A percentile compares a stretch with the other conserved stretches of the same genome.
Evolutionary conservation across 2,797 vertebrate genomes (phyloP).

Genomic region (Phoeniculus purpureus): DNA sequence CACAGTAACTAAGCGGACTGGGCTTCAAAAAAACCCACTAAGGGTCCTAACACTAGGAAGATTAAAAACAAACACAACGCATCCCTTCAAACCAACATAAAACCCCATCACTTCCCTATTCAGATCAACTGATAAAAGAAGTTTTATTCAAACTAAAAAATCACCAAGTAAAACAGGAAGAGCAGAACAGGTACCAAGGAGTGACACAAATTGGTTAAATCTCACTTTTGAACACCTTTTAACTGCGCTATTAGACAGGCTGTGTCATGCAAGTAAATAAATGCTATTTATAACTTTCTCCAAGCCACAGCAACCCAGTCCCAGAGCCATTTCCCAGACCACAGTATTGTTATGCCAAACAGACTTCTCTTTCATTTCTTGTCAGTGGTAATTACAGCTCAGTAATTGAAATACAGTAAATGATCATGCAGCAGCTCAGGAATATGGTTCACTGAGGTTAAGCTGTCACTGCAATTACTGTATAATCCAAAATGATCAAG

Average conservation of each 20-base stretch:
- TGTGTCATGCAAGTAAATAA: slow-evolving; percentile 32
- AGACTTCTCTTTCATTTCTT: slow-evolving; percentile 87
- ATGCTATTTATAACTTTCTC: slow-evolving; percentile 44
- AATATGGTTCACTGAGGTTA: slow-evolving; percentile 17
- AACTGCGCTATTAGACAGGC: slow-evolving; percentile 29
- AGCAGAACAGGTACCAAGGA: not conserved
- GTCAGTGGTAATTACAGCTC: slow-evolving; percentile 81
- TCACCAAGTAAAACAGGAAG: not conserved
- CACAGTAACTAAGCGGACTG: not conserved
- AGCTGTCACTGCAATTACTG: slow-evolving; percentile 50
- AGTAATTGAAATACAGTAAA: slow-evolving; percentile 72
- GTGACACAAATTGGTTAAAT: not conserved
- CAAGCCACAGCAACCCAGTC: slow-evolving; percentile 35
- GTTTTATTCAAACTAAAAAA: slow-evolving; percentile 4
- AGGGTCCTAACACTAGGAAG: not conserved
- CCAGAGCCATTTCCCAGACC: slow-evolving; percentile 73
- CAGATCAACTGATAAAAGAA: not conserved
- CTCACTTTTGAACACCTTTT: slow-evolving; percentile 30
- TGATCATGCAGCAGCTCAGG: slow-evolving; percentile 42
- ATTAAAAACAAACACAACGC: not conserved
- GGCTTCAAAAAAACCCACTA: not conserved
- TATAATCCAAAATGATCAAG: slow-evolving; percentile 47
- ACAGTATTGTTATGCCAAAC: slow-evolving; percentile 84
- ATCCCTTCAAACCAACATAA: too few species aligned
- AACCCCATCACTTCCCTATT: not conserved